Percentiles rank a stretch among this genome's conserved stretches.
phyloP scores from a whole-genome alignment of 2,113 vertebrate species.

The Condylura cristata region DNA sequence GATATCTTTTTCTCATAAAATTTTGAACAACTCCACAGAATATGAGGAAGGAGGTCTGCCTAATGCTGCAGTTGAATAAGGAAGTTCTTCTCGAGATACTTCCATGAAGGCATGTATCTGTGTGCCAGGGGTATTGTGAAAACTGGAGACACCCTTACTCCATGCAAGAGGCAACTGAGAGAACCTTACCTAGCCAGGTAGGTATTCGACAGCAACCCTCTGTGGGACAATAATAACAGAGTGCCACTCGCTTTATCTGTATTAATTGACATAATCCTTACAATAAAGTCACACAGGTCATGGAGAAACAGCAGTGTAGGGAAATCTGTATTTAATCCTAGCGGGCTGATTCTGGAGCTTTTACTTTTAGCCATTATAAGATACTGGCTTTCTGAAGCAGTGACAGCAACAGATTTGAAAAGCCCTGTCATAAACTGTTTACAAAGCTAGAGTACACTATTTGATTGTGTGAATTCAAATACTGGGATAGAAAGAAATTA shows the following conservation, averaged over 20 bases:
- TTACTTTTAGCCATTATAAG: not conserved
- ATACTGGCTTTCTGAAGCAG: not conserved
- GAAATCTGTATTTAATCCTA: slow-evolving; percentile 4
- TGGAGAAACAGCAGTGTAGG: not conserved
- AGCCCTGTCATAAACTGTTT: not conserved
- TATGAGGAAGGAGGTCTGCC: not conserved
- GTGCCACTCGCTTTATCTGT: not conserved
- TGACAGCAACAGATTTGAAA: not conserved
- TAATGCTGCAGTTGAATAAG: not conserved
- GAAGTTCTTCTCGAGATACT: not conserved
- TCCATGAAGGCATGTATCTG: not conserved
- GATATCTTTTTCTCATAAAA: slow-evolving; percentile 22
- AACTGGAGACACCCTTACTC: not conserved
- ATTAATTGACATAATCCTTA: slow-evolving; percentile 20
- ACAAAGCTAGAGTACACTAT: not conserved
- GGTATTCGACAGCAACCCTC: not conserved
- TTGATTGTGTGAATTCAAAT: not conserved
- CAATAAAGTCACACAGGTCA: not conserved
- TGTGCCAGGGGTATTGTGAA: not conserved
- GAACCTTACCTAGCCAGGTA: not conserved
- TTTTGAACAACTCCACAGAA: not conserved
- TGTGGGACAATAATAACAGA: not conserved
- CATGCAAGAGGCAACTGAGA: not conserved
- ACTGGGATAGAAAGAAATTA: not conserved
- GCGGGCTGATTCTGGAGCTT: not conserved